Percentiles rank a stretch among this genome's conserved stretches.
Conservation (phyloP, 2,113 vertebrate species). For the Dipodomys stephensi region DNA sequence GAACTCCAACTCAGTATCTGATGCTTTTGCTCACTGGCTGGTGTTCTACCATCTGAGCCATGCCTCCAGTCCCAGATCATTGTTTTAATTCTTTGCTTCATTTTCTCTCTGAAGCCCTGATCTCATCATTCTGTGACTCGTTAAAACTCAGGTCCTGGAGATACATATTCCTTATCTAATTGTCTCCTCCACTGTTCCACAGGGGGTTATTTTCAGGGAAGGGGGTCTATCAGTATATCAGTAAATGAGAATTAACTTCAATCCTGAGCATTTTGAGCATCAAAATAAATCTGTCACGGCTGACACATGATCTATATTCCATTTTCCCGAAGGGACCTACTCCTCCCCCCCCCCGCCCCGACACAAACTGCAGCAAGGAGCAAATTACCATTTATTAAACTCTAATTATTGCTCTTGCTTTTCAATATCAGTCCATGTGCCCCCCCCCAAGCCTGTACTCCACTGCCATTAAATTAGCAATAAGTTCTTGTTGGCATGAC, state of each 20-base stretch:
- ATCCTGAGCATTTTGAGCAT: constrained; percentile 40
- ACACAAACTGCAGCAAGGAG: constrained; percentile 51
- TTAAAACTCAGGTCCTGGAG: constrained; percentile 49
- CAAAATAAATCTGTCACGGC: constrained; percentile 43
- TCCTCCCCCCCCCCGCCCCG: neutral
- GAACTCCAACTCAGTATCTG: too few species aligned
- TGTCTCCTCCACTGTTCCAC: constrained; percentile 35
- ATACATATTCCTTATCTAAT: constrained; percentile 67
- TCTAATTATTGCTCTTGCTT: constrained; percentile 69
- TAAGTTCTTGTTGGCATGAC: constrained; percentile 68
- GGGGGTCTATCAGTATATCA: constrained; percentile 49
- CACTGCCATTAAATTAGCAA: constrained; percentile 62
- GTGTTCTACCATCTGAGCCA: too few species aligned
- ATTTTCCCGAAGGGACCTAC: constrained; percentile 47
- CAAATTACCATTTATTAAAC: constrained; percentile 81
- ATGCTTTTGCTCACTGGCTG: too few species aligned
- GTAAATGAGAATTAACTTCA: constrained; percentile 62
- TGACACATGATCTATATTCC: neutral
- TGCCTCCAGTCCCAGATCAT: neutral
- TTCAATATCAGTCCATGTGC: constrained; percentile 59
- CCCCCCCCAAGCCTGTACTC: constrained; percentile 3
- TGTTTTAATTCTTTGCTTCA: constrained; percentile 39
- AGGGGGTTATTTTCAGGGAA: constrained; percentile 45
- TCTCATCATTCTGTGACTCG: neutral
- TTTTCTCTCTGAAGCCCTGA: constrained; percentile 42